phyloP scores from a whole-genome alignment of 2,113 vertebrate genomes.

The Cavia porcellus region DNA sequence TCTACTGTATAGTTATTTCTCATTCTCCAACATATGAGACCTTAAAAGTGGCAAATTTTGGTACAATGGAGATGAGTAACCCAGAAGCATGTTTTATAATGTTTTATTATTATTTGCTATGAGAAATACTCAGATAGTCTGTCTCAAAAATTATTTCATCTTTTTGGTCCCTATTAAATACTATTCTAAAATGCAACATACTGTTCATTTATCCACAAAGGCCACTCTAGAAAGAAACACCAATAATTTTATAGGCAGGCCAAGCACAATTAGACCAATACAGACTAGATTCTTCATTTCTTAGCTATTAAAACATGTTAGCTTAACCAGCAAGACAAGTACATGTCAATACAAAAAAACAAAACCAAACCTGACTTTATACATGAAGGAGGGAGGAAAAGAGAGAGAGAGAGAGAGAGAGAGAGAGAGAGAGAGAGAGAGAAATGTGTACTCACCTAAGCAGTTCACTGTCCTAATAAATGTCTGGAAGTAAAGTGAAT shows the following conservation, averaged over 20 bases:
- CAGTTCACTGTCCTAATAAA: not conserved
- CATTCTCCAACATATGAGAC: not conserved
- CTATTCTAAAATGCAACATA: not conserved
- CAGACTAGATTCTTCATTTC: not conserved
- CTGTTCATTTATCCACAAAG: conserved; percentile 49
- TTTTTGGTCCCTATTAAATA: conserved; percentile 50
- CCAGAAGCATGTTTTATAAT: conserved; percentile 18
- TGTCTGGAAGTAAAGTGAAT: not conserved
- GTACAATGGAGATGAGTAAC: not conserved
- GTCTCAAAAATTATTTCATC: conserved; percentile 51
- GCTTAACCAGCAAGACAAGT: not conserved
- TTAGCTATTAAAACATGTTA: not conserved
- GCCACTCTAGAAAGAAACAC: not conserved
- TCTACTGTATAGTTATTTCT: conserved; percentile 1
- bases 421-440: not conserved
- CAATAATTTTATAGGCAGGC: conserved; percentile 22
- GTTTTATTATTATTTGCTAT: conserved; percentile 19
- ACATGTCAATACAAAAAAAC: conserved; percentile 37
- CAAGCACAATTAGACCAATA: conserved; percentile 4
- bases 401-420: not conserved
- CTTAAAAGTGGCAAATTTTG: conserved; percentile 20
- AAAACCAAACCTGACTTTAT: not conserved
- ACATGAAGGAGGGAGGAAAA: not conserved
- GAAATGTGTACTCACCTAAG: not conserved
- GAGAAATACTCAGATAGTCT: not conserved